A percentile compares a stretch with the other conserved stretches of the same genome.
These are phyloP conservation scores for Siderastrea siderea DNA, from an alignment of 92 coral and sea anemone species.

Conservation along the genomic window DNA sequence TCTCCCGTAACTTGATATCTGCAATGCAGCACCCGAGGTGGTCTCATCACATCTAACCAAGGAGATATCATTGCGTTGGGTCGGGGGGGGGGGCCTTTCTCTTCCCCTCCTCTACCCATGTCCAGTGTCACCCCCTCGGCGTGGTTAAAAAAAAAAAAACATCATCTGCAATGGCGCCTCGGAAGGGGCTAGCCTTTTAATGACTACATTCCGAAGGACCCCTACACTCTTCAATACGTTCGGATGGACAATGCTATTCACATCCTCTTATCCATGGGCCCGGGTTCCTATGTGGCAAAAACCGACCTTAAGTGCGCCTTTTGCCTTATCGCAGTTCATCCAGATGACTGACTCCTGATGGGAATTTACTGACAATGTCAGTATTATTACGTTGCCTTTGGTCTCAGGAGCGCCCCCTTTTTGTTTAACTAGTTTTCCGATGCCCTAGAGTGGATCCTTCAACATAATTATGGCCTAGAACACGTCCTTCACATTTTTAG, in stretches of 20 bases:
- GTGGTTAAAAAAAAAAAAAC: constrained; percentile 11
- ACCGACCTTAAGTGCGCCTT: not conserved
- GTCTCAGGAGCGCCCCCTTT: no score
- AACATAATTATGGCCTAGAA: no score
- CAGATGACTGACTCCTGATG: not conserved
- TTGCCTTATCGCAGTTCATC: not conserved
- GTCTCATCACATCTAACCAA: not conserved
- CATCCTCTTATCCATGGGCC: not conserved
- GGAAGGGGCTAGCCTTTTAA: not conserved
- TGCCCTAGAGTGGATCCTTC: not conserved
- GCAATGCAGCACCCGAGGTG: not conserved
- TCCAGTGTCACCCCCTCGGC: constrained; percentile 11
- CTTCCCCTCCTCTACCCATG: not conserved
- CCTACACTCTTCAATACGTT: constrained; percentile 15
- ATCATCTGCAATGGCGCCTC: constrained; percentile 3
- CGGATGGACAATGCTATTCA: not conserved
- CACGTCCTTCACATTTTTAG: not conserved
- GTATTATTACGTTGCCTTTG: not conserved
- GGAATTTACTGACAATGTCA: not conserved
- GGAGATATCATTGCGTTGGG: no score
- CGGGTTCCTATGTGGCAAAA: no score
- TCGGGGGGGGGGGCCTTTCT: no score
- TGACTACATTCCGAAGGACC: not conserved
- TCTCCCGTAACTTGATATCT: constrained; percentile 1
- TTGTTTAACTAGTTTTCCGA: not conserved